Percentiles rank a stretch among this genome's conserved stretches.
Evolutionary conservation across 2,797 vertebrate species (phyloP).

Genomic region (Brotula barbata): DNA sequence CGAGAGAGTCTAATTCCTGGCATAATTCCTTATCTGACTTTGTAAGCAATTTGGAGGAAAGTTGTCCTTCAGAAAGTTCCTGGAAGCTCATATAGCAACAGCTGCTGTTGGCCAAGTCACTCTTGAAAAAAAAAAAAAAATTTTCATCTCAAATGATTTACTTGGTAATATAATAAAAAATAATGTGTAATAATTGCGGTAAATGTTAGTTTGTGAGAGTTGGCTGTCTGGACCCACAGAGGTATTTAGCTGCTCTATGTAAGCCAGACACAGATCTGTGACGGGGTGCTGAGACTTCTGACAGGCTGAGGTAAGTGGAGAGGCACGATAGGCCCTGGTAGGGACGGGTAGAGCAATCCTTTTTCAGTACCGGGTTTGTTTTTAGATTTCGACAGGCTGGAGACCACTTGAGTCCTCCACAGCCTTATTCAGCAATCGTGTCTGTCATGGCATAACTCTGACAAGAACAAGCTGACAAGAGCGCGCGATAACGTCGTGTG

Average conservation of each 20-base stretch:
- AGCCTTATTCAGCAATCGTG: constrained; percentile 37
- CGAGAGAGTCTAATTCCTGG: neutral
- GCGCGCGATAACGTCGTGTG: constrained; percentile 30
- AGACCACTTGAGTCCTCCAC: constrained; percentile 40
- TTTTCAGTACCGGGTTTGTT: constrained; percentile 50
- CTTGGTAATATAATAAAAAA: too few species aligned
- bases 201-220: neutral
- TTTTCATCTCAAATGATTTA: too few species aligned
- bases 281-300: constrained; percentile 1
- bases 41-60: constrained; percentile 2
- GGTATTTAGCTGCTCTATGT: neutral
- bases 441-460: constrained; percentile 24
- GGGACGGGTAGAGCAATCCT: neutral
- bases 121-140: neutral
- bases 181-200: too few species aligned
- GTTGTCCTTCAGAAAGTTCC: constrained; percentile 3
- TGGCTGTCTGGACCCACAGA: neutral
- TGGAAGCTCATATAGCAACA: neutral
- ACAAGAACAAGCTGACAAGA: constrained; percentile 27
- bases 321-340: neutral
- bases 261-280: neutral
- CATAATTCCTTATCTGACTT: constrained; percentile 15
- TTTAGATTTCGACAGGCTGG: constrained; percentile 57
- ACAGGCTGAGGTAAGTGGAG: neutral
- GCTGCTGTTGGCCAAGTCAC: neutral